Evolutionary conservation across 2,113 vertebrate genomes (phyloP).

Genomic region (Oceanodroma tethys): DNA sequence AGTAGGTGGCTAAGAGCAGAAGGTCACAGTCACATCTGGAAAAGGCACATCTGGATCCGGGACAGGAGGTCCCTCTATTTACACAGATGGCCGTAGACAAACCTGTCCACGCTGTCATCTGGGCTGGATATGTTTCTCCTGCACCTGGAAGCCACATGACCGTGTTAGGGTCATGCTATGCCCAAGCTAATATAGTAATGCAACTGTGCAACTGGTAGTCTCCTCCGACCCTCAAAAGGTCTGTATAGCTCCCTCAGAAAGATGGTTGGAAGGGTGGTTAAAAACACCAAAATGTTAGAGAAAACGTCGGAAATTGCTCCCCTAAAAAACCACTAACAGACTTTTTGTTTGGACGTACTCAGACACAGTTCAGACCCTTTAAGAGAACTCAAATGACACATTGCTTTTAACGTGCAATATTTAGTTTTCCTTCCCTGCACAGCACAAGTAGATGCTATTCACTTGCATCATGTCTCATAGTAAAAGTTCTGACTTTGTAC

Average conservation of each 20-base stretch:
- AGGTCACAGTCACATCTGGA: slow-evolving; percentile 25
- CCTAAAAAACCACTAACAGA: background rate
- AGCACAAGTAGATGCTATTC: background rate
- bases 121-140: background rate
- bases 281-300: background rate
- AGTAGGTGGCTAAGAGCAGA: background rate
- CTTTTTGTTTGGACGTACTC: background rate
- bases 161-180: background rate
- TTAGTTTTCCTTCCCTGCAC: background rate
- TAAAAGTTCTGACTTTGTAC: background rate
- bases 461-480: background rate
- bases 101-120: slow-evolving; percentile 4
- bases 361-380: background rate
- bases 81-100: background rate
- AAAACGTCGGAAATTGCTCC: background rate
- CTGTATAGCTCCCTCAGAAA: background rate
- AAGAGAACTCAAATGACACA: background rate
- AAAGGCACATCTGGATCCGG: background rate
- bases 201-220: background rate
- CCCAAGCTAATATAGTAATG: background rate
- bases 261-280: background rate
- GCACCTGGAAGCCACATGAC: background rate
- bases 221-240: background rate
- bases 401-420: background rate
- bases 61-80: background rate